Percentiles rank a stretch among this genome's conserved stretches.
These are phyloP conservation scores for Brassicogethes aeneus DNA, from an alignment of 2,888 invertebrate species.

Conservation along the genomic window DNA sequence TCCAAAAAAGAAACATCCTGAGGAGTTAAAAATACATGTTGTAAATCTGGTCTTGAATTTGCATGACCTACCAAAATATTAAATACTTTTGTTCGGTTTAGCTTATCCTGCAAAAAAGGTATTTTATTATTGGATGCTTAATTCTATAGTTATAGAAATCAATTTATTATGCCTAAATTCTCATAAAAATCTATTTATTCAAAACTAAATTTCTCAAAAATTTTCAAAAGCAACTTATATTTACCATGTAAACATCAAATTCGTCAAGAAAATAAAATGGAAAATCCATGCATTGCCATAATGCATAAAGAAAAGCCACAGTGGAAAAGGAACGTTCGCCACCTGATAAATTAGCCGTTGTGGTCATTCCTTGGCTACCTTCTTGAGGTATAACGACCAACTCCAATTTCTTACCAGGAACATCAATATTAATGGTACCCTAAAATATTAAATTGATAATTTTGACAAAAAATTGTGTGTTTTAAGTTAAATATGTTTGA, in stretches of 20 bases:
- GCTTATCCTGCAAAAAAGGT: slow-evolving; percentile 58
- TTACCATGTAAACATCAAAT: slow-evolving; percentile 94
- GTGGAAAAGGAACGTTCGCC: slow-evolving; percentile 96
- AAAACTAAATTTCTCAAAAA: slow-evolving; percentile 1
- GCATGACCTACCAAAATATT: slow-evolving; percentile 71
- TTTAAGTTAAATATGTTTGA: slow-evolving; percentile 1
- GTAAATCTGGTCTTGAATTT: slow-evolving; percentile 52
- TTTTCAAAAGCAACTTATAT: neutral
- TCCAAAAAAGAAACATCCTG: slow-evolving; percentile 55
- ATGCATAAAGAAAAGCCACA: slow-evolving; percentile 82
- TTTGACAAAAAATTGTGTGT: too few species aligned
- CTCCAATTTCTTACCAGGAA: slow-evolving; percentile 40
- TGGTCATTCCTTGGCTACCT: slow-evolving; percentile 42
- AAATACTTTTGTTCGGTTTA: slow-evolving; percentile 72
- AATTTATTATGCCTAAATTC: neutral
- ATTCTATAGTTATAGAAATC: neutral
- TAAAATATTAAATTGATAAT: slow-evolving; percentile 22
- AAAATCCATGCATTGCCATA: slow-evolving; percentile 87
- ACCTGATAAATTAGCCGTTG: slow-evolving; percentile 72
- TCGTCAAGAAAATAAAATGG: slow-evolving; percentile 94
- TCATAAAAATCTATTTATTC: too few species aligned
- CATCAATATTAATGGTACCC: slow-evolving; percentile 51
- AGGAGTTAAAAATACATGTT: slow-evolving; percentile 88
- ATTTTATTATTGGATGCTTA: slow-evolving; percentile 1
- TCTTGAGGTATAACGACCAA: slow-evolving; percentile 49